Evolutionary conservation across 2,797 vertebrate genomes (phyloP), one percentile per base, ranked within the genome.

Genomic region (Melanotaenia nigrans): DNA sequence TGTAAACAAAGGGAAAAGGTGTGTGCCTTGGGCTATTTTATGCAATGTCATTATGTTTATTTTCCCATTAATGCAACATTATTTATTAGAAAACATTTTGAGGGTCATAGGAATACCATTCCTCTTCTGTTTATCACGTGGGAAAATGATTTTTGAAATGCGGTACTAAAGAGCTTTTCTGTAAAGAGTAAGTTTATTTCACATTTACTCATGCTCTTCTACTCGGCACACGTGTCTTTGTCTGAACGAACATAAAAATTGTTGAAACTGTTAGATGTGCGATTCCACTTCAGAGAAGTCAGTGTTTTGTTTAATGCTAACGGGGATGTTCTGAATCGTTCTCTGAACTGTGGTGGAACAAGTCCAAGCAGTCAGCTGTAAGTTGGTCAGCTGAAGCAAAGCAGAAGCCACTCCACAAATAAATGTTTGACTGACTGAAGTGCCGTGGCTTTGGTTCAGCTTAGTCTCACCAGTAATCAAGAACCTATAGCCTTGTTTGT

Each of bases 21-120:
- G 73, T 7, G 90, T 94, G 93, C 92, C 91, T 93, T 92, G 73
- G 77, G 68, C 87, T 84, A 71, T 87, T 86, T 88, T 83, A 82
- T 85, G 79, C 82, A 82, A 85, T 80, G 81, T 89, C 79, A 76
- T 64, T 25, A 20, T 68, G 58, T 70, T 40, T 74, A 28, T 51
- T 65, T 61, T 40, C 68, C 35, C 47, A 63, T 8, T 60, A 30
- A 73, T 75, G 22, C 45, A 75, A 61, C 61, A 49, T 60, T 91
- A 90, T 92, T 92, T 92, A 92, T 92, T 90, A 78, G 68, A 65
- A 77, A 56, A 33, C 4, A 14, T 81, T 63, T 53, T 38, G 60
- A 74, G 57, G 73, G 59, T 71, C 58, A 57, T 53, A 64, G 66
- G 77, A 61, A 13, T 66, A 62, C 13, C 65, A 28, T 36, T 60